These are phyloP conservation scores for Falco cherrug DNA, from an alignment of 2,797 vertebrate genomes.

Conservation along the genomic window DNA sequence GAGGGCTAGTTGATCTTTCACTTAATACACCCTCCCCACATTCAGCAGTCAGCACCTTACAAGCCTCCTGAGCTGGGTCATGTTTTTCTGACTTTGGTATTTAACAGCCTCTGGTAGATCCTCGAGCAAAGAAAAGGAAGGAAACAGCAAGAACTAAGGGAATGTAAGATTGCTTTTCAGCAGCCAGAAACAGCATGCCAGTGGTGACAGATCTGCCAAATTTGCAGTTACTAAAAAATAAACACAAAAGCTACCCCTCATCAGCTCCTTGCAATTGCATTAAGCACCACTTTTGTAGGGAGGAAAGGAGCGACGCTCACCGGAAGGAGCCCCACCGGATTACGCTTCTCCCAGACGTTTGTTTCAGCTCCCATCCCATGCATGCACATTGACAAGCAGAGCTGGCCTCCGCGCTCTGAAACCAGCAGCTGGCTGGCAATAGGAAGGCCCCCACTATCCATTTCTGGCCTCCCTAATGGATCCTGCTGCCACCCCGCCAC, in stretches of 20 bases:
- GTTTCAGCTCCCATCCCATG: neutral
- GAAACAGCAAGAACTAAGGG: neutral
- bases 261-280: neutral
- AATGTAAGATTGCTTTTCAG: neutral
- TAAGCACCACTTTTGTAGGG: neutral
- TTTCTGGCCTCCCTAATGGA: neutral
- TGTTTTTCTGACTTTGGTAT: neutral
- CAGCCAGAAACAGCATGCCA: neutral
- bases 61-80: neutral
- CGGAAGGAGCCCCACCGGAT: neutral
- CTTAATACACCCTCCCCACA: fast-evolving
- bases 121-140: neutral
- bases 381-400: fast-evolving
- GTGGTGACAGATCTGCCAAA: neutral
- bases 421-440: neutral
- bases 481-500: fast-evolving
- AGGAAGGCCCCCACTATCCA: neutral
- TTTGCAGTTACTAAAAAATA: neutral
- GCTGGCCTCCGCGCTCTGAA: neutral
- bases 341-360: neutral
- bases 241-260: neutral
- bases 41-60: fast-evolving
- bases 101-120: neutral
- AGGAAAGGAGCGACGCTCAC: neutral
- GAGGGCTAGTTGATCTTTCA: neutral